phyloP scores from a whole-genome alignment of 2,888 invertebrate species.

The Scaptomyza caliginosa region DNA sequence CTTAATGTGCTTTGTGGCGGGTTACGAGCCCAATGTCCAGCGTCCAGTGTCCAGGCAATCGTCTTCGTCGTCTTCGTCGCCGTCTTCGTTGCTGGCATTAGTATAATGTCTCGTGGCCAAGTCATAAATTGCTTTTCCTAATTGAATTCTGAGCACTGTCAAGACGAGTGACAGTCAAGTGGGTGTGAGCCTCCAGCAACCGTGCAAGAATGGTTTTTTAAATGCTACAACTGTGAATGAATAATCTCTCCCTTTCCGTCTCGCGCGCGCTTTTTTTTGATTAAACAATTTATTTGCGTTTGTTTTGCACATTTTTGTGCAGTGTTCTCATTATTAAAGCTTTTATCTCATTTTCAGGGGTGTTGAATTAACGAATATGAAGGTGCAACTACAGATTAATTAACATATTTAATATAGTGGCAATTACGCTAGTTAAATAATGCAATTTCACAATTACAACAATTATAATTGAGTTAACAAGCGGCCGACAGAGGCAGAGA shows the following conservation, averaged over 20 bases:
- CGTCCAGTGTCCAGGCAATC: slow-evolving; percentile 22
- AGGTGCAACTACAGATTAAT: slow-evolving; percentile 31
- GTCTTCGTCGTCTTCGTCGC: neutral
- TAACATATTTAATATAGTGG: slow-evolving; percentile 57
- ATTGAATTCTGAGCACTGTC: slow-evolving; percentile 74
- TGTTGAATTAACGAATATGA: slow-evolving; percentile 15
- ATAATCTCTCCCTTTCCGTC: slow-evolving; percentile 1
- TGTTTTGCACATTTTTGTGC: neutral
- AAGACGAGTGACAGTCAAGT: slow-evolving; percentile 60
- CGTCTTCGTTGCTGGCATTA: slow-evolving; percentile 55
- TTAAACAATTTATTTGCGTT: neutral
- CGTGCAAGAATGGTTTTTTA: slow-evolving; percentile 38
- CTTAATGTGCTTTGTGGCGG: slow-evolving; percentile 73
- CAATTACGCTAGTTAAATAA: slow-evolving; percentile 71
- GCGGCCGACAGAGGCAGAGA: slow-evolving; percentile 4
- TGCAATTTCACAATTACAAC: slow-evolving; percentile 65
- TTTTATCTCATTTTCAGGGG: neutral
- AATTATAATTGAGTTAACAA: slow-evolving; percentile 66
- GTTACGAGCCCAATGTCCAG: slow-evolving; percentile 42
- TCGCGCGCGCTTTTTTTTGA: no score
- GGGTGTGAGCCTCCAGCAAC: slow-evolving; percentile 41
- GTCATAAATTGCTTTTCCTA: slow-evolving; percentile 77
- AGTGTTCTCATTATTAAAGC: slow-evolving; percentile 4
- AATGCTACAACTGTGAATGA: slow-evolving; percentile 14
- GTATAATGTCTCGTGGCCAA: slow-evolving; percentile 71